These are phyloP conservation scores for Oopsacas minuta DNA, from an alignment of 37 sponge, comb jelly and placozoan genomes.

Conservation along the genomic window DNA sequence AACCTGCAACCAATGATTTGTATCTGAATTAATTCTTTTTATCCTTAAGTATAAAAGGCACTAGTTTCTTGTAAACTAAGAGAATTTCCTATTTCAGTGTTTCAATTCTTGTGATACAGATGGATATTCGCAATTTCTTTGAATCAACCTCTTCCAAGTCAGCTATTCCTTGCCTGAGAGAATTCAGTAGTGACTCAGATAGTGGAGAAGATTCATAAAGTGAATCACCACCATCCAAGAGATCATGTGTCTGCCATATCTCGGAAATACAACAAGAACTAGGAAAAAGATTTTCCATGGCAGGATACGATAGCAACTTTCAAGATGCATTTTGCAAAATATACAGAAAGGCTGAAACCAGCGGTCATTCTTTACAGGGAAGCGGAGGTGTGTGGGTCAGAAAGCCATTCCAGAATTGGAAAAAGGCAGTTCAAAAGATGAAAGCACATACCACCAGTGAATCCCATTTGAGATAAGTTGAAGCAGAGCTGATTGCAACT, in stretches of 20 bases:
- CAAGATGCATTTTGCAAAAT: background rate
- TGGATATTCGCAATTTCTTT: background rate
- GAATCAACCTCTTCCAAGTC: background rate
- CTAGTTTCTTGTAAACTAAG: background rate
- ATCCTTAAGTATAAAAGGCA: background rate
- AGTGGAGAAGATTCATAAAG: background rate
- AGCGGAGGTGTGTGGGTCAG: background rate
- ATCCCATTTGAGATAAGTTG: background rate
- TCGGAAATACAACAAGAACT: no score
- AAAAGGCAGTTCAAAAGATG: background rate
- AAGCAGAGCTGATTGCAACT: background rate
- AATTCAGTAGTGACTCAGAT: background rate
- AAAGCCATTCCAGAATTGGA: background rate
- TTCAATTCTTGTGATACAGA: background rate
- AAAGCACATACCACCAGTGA: background rate
- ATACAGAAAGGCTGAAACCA: background rate
- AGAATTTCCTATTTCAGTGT: background rate
- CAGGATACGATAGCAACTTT: no score
- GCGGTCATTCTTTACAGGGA: background rate
- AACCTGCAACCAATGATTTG: background rate
- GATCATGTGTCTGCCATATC: background rate
- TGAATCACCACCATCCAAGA: background rate
- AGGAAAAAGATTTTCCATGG: no score
- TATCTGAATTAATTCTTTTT: background rate
- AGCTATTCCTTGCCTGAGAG: background rate